A percentile compares a stretch with the other conserved stretches of the same genome.
Evolutionary conservation across 2,797 vertebrate genomes (phyloP).

Genomic region (Chloroceryle amazona): DNA sequence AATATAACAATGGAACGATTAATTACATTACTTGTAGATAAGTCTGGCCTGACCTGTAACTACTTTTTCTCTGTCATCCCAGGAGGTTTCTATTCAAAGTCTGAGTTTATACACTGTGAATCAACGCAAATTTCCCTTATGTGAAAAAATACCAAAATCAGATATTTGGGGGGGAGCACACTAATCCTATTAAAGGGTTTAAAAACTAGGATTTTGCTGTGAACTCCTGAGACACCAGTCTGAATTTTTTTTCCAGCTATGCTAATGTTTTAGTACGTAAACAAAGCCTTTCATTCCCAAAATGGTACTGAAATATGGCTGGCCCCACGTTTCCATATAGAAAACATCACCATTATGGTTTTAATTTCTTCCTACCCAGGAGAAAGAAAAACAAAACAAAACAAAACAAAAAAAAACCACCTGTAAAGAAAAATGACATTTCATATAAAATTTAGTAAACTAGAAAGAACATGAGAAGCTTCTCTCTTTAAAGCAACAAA

Average conservation of each 20-base stretch:
- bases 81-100: neutral
- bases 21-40: neutral
- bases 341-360: neutral
- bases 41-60: neutral
- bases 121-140: neutral
- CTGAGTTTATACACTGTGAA: neutral
- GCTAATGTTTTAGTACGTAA: neutral
- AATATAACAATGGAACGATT: neutral
- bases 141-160: neutral
- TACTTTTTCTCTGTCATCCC: neutral
- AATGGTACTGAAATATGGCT: neutral
- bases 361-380: neutral
- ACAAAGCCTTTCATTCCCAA: neutral
- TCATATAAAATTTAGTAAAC: neutral
- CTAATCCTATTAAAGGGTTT: neutral
- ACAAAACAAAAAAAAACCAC: too few relatives aligned
- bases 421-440: neutral
- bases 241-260: neutral
- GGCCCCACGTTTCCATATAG: neutral
- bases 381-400: neutral
- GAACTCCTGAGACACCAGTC: neutral
- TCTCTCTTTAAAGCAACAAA: neutral
- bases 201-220: neutral
- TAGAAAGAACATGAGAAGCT: neutral
- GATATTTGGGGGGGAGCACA: rapidly evolving